Evolutionary conservation across 2,797 vertebrate genomes (phyloP).

Genomic region (Xenentodon cancila): DNA sequence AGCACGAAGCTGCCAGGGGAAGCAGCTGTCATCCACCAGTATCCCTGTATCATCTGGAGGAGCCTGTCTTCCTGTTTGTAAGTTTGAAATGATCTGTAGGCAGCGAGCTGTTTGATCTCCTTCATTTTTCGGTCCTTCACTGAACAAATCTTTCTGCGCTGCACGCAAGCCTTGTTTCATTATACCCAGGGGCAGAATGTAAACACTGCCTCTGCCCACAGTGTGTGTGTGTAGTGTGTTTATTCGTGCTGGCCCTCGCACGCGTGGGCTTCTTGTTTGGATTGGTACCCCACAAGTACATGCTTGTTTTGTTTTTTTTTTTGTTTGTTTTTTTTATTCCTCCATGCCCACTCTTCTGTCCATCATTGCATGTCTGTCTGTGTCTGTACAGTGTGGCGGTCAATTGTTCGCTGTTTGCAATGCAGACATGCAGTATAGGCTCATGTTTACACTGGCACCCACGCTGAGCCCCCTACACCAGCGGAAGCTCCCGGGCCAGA

Average conservation of each 20-base stretch:
- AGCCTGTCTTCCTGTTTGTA: constrained; percentile 58
- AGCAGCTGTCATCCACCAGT: constrained; percentile 30
- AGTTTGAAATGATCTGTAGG: constrained; percentile 49
- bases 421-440: constrained; percentile 51
- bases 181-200: constrained; percentile 43
- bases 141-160: constrained; percentile 40
- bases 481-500: constrained; percentile 79
- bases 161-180: constrained; percentile 53
- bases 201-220: constrained; percentile 61
- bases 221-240: constrained; percentile 37
- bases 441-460: constrained; percentile 71
- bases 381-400: constrained; percentile 29
- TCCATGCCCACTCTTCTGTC: constrained; percentile 25
- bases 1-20: constrained; percentile 13
- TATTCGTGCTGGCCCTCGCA: constrained; percentile 22
- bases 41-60: constrained; percentile 30
- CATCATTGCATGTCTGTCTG: neutral
- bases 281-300: constrained; percentile 41
- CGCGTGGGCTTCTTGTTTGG: constrained; percentile 60
- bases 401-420: constrained; percentile 46
- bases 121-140: constrained; percentile 20
- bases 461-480: constrained; percentile 57
- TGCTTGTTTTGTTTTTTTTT: constrained; percentile 21
- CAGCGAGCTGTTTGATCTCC: constrained; percentile 40
- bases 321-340: constrained; percentile 5